Evolutionary conservation across 2,888 invertebrate species (phyloP).

Genomic region (Thyatira batis): DNA sequence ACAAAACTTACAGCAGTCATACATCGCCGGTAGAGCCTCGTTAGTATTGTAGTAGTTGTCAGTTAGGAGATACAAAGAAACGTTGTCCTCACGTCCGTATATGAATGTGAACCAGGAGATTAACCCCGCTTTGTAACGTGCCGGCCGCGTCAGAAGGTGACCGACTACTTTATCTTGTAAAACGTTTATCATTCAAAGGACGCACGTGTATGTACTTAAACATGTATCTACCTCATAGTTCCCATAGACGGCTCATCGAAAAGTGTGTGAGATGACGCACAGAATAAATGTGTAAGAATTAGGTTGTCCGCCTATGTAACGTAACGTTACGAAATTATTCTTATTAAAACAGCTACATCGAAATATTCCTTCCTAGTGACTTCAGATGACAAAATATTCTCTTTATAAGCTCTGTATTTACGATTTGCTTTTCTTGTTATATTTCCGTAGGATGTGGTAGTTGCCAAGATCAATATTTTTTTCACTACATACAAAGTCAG

Average conservation of each 20-base stretch:
- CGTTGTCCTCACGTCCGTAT: constrained; percentile 59
- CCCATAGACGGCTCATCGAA: constrained; percentile 9
- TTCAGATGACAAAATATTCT: no score
- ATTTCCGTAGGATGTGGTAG: no score
- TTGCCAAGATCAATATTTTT: no score
- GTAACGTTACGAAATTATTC: no score
- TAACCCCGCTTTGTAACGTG: constrained; percentile 46
- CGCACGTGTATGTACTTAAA: constrained; percentile 34
- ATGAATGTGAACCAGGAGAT: constrained; percentile 55
- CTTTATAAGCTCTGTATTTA: no score
- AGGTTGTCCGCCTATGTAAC: neutral
- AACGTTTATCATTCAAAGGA: constrained; percentile 48
- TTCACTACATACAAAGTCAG: no score
- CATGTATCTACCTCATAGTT: constrained; percentile 24
- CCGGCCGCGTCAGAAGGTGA: constrained; percentile 46
- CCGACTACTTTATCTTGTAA: constrained; percentile 47
- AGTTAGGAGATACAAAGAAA: constrained; percentile 42
- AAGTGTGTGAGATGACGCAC: neutral
- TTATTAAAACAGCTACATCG: no score
- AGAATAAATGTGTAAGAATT: neutral
- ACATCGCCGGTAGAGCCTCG: constrained; percentile 10
- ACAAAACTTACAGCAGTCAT: neutral
- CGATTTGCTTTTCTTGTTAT: no score
- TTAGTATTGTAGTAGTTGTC: constrained; percentile 14
- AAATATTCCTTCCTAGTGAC: no score